Base-by-base conservation (phyloP, 2,888 invertebrate species). In the Vanessa cardui region DNA sequence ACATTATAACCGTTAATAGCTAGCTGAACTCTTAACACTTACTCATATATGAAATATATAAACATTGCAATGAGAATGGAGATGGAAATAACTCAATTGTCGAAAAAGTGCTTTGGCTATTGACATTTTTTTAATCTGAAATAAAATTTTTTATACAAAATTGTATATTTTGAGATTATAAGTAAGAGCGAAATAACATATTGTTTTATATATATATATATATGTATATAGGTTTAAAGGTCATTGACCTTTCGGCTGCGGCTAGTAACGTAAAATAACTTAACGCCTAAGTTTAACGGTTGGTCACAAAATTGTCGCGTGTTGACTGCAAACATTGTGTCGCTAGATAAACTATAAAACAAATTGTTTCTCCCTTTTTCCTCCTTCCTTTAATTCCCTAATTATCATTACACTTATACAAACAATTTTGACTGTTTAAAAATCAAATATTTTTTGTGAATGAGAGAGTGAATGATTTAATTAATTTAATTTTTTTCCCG, bases 241-340 rank as follows among this genome's bases (percentile, higher is more conserved):
- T 85, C 83, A 74, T 70, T 79, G 84, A 80, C 83, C 82, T 76
- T 72, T 72, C 15, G 46, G 21, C 31, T 54, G 50, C 18, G 45
- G 70, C 73, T 83, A 83, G 78, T 81, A 68, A 76, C 76, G 59
- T 45, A 16, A 65, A 64, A 64, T 31, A 50, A 52, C 60, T 39
- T 56, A 39, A 61, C 65, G 52, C 54, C 60, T 66, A 33, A 46
- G 45, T 66, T 66, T 66, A 66, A 66, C 60, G 47, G 26, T 46
- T 47, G 52, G 46, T 46, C 54, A 61, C 65, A 54, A 66, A 65
- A 65, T 65, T 64, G 58, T 39, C 58, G 26, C 16, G 58, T 50
- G 61, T 61, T 33, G 18, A 16, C 18, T 20, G 39, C 20, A 39
- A 39, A 33, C 8, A 33, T 4, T 62, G 9, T 16, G 39, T 20